These are phyloP conservation scores for Unio pictorum DNA, from an alignment of 2,888 invertebrate species.

Conservation along the genomic window DNA sequence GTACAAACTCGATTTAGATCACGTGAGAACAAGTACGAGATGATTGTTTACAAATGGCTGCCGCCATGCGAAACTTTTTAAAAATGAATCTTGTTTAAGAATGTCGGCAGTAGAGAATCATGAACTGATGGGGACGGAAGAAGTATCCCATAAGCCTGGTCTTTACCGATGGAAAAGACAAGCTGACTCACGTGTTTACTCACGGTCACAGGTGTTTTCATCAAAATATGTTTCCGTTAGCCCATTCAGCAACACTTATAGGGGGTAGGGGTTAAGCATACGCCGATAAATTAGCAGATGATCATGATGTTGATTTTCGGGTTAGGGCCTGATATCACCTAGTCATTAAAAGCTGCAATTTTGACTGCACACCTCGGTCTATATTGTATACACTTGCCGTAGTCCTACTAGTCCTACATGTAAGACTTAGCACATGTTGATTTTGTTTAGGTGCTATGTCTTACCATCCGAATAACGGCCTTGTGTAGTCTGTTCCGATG, in stretches of 20 bases:
- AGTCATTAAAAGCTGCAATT: no score
- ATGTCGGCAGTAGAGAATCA: slow-evolving; percentile 12
- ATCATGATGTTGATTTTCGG: no score
- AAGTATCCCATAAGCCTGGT: slow-evolving; percentile 41
- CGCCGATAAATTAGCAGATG: no score
- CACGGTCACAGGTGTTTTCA: slow-evolving; percentile 48
- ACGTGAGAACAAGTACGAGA: slow-evolving; percentile 25
- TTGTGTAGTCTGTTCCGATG: no score
- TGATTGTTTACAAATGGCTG: slow-evolving; percentile 43
- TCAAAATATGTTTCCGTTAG: background rate
- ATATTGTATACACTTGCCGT: no score
- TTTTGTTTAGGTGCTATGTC: no score
- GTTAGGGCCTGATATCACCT: no score
- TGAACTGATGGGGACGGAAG: slow-evolving; percentile 31
- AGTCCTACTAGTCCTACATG: no score
- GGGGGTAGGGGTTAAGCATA: no score
- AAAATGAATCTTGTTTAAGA: background rate
- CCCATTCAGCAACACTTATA: background rate
- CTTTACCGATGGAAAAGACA: slow-evolving; percentile 58
- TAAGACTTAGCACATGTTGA: no score
- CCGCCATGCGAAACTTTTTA: slow-evolving; percentile 2
- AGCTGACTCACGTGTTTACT: slow-evolving; percentile 50
- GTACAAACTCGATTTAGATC: slow-evolving; percentile 19
- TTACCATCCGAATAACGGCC: no score
- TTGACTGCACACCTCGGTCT: no score